Conservation (phyloP, 2,113 vertebrate genomes). For the Lagopus muta region DNA sequence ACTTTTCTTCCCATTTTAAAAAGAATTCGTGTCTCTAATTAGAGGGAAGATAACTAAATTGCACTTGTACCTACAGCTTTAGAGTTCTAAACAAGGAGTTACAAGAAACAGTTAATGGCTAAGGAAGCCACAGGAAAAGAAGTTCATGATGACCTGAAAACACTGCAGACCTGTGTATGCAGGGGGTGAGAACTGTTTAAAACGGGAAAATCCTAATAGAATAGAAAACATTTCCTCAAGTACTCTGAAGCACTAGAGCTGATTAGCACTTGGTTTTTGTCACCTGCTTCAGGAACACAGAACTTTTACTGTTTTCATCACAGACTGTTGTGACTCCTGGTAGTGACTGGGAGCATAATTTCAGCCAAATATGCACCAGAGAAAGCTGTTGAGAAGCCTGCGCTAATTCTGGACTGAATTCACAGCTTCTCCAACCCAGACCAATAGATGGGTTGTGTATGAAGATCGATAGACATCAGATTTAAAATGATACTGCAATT, state of each 20-base stretch:
- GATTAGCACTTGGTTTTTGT: slow-evolving; percentile 10
- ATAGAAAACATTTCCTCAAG: neutral
- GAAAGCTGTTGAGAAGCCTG: neutral
- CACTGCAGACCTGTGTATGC: neutral
- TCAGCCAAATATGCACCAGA: neutral
- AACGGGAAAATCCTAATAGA: neutral
- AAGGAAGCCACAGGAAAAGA: neutral
- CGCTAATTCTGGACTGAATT: neutral
- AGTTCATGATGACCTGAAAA: neutral
- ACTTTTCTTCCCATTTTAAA: too few species aligned
- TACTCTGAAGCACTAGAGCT: neutral
- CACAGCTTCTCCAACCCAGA: neutral
- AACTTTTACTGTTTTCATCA: slow-evolving; percentile 20
- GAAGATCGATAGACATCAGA: neutral
- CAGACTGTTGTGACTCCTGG: slow-evolving; percentile 27
- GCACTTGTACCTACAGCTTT: neutral
- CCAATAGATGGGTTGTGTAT: neutral
- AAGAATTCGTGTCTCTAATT: neutral
- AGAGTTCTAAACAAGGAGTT: neutral
- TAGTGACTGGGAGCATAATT: slow-evolving; percentile 45
- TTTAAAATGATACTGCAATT: neutral
- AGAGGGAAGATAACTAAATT: accelerated
- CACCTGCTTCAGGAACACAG: slow-evolving; percentile 12
- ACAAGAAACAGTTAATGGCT: neutral
- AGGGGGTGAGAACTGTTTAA: neutral